Percentiles rank a stretch among this genome's conserved stretches.
These are phyloP conservation scores for Agapetus fuscipes DNA, from an alignment of 2,888 invertebrate genomes.

Conservation along the genomic window DNA sequence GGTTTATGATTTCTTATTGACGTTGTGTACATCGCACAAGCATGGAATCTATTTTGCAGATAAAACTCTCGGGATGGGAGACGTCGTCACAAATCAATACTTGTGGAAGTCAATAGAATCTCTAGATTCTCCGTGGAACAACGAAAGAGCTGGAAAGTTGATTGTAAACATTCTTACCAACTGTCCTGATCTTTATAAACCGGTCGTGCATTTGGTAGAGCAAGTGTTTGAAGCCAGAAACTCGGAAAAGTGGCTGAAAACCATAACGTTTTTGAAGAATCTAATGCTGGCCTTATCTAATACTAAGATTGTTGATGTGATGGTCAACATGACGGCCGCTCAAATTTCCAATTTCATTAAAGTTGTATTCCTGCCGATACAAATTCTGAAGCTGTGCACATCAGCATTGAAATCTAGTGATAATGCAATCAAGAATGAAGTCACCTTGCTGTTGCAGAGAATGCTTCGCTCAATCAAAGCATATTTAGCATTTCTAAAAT, in stretches of 20 bases:
- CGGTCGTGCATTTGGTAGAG: constrained; percentile 49
- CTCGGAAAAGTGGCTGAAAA: constrained; percentile 44
- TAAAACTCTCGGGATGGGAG: constrained; percentile 50
- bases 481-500: constrained; percentile 44
- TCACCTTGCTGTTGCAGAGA: constrained; percentile 44
- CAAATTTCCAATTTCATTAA: constrained; percentile 45
- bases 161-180: constrained; percentile 52
- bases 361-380: constrained; percentile 40
- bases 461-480: constrained; percentile 43
- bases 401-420: constrained; percentile 31
- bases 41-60: constrained; percentile 70
- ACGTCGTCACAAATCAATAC: constrained; percentile 48
- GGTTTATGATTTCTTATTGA: constrained; percentile 60
- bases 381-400: constrained; percentile 39
- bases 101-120: constrained; percentile 53
- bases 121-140: constrained; percentile 60
- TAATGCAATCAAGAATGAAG: constrained; percentile 36
- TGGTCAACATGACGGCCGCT: constrained; percentile 35
- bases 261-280: constrained; percentile 37
- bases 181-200: constrained; percentile 63
- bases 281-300: constrained; percentile 40
- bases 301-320: constrained; percentile 38
- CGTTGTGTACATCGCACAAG: constrained; percentile 65
- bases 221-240: constrained; percentile 51
- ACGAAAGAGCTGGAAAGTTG: constrained; percentile 52